Conservation (phyloP, 2,888 invertebrate genomes). For the Machimus rusticus region DNA sequence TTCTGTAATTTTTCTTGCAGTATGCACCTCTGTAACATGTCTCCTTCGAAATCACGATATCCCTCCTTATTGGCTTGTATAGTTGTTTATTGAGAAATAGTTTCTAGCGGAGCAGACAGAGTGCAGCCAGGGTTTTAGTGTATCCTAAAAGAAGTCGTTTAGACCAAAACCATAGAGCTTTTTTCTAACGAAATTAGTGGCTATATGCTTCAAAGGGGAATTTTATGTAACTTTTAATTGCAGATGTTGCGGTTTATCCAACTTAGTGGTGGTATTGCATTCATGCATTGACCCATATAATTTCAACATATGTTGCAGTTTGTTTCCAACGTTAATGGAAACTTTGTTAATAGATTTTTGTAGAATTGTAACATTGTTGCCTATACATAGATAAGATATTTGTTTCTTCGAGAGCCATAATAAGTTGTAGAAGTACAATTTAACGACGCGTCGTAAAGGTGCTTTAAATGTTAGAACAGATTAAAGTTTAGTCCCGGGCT, state of each 20-base stretch:
- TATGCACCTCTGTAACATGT: background rate
- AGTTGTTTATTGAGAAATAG: background rate
- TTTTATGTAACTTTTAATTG: background rate
- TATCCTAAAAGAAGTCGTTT: background rate
- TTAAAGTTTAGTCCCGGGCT: too few species aligned
- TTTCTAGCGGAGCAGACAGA: background rate
- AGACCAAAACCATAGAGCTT: background rate
- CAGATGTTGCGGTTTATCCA: background rate
- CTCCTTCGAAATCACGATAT: background rate
- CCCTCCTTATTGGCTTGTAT: background rate
- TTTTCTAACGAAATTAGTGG: background rate
- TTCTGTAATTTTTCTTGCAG: conserved; percentile 13
- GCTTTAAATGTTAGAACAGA: background rate
- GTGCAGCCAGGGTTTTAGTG: background rate
- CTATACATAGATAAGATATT: too few species aligned
- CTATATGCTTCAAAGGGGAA: background rate
- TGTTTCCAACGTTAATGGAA: background rate
- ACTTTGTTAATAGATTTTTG: background rate
- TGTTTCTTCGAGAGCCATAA: too few species aligned
- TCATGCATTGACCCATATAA: background rate
- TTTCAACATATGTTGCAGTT: background rate
- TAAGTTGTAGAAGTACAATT: too few species aligned
- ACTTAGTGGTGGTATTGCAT: background rate
- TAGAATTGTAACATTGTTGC: background rate
- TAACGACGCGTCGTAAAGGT: too few species aligned